Conservation (phyloP, 2,113 vertebrate species). For the Onychostruthus taczanowskii region DNA sequence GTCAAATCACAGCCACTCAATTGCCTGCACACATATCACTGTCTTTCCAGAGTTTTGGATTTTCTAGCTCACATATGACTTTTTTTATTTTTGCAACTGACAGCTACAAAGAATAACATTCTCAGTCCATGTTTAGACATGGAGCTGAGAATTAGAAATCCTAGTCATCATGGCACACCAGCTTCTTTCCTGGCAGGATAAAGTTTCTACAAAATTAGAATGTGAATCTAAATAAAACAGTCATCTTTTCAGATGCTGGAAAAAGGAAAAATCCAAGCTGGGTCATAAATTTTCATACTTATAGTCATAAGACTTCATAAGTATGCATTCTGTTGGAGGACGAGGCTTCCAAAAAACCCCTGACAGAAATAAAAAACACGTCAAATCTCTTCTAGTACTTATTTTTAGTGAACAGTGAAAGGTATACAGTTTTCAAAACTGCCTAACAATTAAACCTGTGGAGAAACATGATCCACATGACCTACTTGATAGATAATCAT, state of each 20-base stretch:
- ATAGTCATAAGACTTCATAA: not conserved
- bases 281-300: not conserved
- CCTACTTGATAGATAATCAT: not conserved
- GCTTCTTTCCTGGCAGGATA: not conserved
- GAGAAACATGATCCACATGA: not conserved
- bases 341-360: not conserved
- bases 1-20: not conserved
- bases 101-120: not conserved
- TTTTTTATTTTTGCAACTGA: not conserved
- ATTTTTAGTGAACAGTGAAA: not conserved
- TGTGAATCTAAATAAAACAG: constrained; percentile 12
- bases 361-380: not conserved
- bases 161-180: not conserved
- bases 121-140: not conserved
- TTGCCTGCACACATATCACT: not conserved
- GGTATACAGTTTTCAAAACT: not conserved
- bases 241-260: not conserved
- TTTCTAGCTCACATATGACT: not conserved
- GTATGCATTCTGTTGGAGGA: not conserved
- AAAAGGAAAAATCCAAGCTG: not conserved
- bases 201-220: not conserved
- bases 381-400: not conserved
- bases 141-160: not conserved
- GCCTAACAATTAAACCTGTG: not conserved
- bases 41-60: not conserved